Percentiles rank a stretch among this genome's conserved stretches.
Conservation (phyloP, 1,140 invertebrate genomes). For the Gonioctena quinquepunctata region DNA sequence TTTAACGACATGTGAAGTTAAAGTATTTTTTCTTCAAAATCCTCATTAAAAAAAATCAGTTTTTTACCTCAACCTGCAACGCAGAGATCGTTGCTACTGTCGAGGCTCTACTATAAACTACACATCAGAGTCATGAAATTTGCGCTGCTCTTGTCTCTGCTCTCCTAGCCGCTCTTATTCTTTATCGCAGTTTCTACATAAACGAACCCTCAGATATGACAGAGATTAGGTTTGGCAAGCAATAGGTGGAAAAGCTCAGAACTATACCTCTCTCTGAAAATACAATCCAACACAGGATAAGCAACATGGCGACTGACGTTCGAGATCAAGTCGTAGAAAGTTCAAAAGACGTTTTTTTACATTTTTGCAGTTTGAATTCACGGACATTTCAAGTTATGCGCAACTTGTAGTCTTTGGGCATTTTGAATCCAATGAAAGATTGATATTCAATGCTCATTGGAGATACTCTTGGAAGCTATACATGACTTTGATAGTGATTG, state of each 20-base stretch:
- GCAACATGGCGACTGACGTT: conserved; percentile 4
- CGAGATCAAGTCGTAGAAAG: conserved; percentile 1
- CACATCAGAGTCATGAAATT: no score
- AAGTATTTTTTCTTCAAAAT: no score
- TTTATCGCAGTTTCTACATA: no score
- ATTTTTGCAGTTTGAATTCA: conserved; percentile 11
- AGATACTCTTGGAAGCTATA: conserved; percentile 37
- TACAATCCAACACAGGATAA: neutral
- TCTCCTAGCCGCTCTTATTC: no score
- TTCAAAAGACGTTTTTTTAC: neutral
- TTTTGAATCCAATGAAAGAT: conserved; percentile 38
- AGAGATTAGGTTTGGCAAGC: no score
- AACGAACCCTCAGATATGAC: no score
- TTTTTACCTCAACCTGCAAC: no score
- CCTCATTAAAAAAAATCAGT: no score
- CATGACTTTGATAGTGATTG: conserved; percentile 32
- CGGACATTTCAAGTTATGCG: conserved; percentile 25
- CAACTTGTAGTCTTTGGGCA: conserved; percentile 42
- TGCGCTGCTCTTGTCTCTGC: no score
- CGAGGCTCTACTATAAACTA: no score
- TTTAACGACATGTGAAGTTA: no score
- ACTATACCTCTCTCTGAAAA: conserved; percentile 10
- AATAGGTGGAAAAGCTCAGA: conserved; percentile 14
- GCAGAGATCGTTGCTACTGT: no score
- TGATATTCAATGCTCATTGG: conserved; percentile 31